Conservation (phyloP, 2,888 invertebrate species). For the Apomyelois bistriatella region DNA sequence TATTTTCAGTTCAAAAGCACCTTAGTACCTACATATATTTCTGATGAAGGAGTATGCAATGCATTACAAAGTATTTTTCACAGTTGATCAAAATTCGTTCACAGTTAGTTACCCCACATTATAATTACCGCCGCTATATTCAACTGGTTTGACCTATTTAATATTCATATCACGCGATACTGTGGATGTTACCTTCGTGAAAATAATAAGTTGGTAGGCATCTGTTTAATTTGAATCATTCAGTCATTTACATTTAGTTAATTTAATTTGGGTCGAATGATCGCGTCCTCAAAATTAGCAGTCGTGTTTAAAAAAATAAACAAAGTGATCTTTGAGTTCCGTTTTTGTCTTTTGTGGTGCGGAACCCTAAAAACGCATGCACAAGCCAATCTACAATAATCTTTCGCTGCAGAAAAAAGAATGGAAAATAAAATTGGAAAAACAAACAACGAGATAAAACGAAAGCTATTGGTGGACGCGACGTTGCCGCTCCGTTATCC, state of each 20-base stretch:
- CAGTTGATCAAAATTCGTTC: background rate
- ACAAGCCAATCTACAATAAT: slow-evolving; percentile 18
- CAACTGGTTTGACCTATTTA: slow-evolving; percentile 8
- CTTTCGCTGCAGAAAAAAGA: slow-evolving; percentile 32
- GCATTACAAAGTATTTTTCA: background rate
- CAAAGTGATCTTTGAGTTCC: no score
- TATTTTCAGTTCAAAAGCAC: background rate
- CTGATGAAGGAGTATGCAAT: background rate
- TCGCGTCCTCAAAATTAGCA: background rate
- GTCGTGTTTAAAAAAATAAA: background rate
- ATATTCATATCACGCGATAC: slow-evolving; percentile 4
- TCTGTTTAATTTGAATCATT: background rate
- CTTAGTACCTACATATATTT: no score
- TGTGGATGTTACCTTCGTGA: background rate
- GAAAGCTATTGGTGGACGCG: slow-evolving; percentile 73
- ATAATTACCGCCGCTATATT: background rate
- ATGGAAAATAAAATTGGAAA: slow-evolving; percentile 53
- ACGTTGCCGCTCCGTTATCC: slow-evolving; percentile 70
- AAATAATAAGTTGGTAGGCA: background rate
- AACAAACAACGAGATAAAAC: slow-evolving; percentile 52
- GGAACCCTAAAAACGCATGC: no score
- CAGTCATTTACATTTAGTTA: background rate
- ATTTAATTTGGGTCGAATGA: no score
- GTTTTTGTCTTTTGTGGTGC: no score
- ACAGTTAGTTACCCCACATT: background rate